Conservation (phyloP, 1,140 invertebrate species). For the Cherax quadricarinatus region DNA sequence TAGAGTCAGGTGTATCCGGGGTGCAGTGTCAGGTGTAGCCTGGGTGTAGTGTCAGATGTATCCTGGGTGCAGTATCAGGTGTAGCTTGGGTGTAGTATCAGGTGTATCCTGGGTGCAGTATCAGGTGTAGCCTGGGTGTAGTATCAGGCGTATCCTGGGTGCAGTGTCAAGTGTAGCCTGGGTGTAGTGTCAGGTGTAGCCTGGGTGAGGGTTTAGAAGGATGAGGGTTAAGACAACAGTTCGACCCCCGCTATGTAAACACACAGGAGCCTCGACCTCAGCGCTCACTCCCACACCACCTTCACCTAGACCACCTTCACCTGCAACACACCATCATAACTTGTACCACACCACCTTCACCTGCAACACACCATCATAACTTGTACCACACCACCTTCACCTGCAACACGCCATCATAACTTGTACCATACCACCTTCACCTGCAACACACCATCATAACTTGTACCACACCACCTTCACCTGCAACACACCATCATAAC, state of each 20-base stretch:
- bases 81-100: not conserved
- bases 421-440: not conserved
- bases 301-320: not conserved
- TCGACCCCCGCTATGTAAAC: conserved; percentile 34
- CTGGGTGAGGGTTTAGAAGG: not conserved
- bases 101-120: not conserved
- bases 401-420: not conserved
- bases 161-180: not conserved
- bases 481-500: not conserved
- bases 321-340: not conserved
- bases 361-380: not conserved
- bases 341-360: not conserved
- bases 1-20: no score
- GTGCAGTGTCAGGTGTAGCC: no score
- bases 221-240: conserved; percentile 43
- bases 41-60: no score
- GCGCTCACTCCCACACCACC: not conserved
- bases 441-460: not conserved
- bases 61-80: no score
- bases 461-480: not conserved
- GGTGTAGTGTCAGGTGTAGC: conserved; percentile 29
- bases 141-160: not conserved
- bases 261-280: not conserved
- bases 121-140: no score
- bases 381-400: not conserved